Evolutionary conservation across 2,797 vertebrate species (phyloP), one percentile per base, ranked within the genome.

Genomic region (Vipera latastei): DNA sequence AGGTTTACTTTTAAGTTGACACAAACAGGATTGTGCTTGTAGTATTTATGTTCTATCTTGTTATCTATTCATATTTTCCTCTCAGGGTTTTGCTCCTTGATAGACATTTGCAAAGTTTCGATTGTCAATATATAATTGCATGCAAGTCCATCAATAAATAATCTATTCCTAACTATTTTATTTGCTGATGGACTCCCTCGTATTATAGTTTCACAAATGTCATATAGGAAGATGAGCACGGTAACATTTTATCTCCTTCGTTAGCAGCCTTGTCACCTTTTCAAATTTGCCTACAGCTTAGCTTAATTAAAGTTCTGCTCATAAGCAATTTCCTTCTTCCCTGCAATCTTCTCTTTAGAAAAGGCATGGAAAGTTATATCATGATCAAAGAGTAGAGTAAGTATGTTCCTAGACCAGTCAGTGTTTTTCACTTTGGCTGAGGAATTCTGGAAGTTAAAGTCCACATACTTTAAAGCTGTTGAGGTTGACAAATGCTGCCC

Each of bases 191-290:
- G 93, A 51, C 90, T 93, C 69, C 9, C 83, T 25, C 73, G 69
- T 25, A 38, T 3, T 90, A 86, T 18, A 91, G 28, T 60, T 92
- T 83, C 63, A 57, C 86, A 65, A 87, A 88, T 88, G 4, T 61
- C 91, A 86, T 63, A 86, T 51, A 92, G 32, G 38, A 4, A 86
- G 86, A 83, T 59, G 86, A 93, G 0, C 12, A 89, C 51, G 63
- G 3, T 26, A 87, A 56, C 69, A 88, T 86, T 93, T 48, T 32
- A 69, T 90, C 25, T 94, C 38, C 16, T 93, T 94, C 78, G 90
- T 93, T 95, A 88, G 93, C 73, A 91, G 88, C 55, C 92, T 61
- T 88, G 90, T 91, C 90, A 93, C 87, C 2, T 65, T 85, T 91
- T 55, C 1, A 53, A 1, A 86, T 59, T 94, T 93, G 4, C 78